A percentile compares a stretch with the other conserved stretches of the same genome.
Evolutionary conservation across 1,140 invertebrate species (phyloP).

Genomic region (Monochamus saltuarius): DNA sequence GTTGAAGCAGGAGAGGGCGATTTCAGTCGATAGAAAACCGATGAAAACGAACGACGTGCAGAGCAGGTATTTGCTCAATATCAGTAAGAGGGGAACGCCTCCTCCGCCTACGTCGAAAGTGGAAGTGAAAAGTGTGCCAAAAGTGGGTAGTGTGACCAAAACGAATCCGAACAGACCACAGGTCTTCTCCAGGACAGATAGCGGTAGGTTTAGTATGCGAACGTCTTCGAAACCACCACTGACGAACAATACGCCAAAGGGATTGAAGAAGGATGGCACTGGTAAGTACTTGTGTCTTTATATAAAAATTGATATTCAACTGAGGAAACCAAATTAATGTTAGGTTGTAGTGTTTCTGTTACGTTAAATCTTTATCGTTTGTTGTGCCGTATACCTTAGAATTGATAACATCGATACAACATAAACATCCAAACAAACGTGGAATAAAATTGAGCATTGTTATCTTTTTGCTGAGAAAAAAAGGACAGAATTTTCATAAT

Average conservation of each 20-base stretch:
- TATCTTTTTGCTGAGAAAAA: too few species aligned
- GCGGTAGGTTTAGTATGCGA: constrained; percentile 66
- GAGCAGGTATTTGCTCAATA: constrained; percentile 47
- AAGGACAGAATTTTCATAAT: too few species aligned
- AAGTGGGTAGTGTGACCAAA: constrained; percentile 33
- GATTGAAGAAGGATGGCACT: constrained; percentile 24
- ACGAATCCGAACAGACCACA: constrained; percentile 42
- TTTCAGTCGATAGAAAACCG: constrained; percentile 48
- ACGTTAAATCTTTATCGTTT: too few species aligned
- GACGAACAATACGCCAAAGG: constrained; percentile 37
- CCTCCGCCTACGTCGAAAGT: constrained; percentile 22
- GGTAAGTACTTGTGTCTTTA: background rate
- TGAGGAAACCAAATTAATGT: too few species aligned
- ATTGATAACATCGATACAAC: too few species aligned
- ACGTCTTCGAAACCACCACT: constrained; percentile 46
- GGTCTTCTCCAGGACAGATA: constrained; percentile 62
- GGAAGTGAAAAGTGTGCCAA: constrained; percentile 39
- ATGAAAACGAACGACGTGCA: constrained; percentile 46
- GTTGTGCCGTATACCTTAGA: too few species aligned
- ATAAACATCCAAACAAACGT: too few species aligned
- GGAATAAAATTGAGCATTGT: too few species aligned
- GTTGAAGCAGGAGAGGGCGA: constrained; percentile 40
- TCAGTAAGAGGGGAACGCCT: constrained; percentile 38
- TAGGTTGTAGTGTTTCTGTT: too few species aligned
- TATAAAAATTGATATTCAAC: too few species aligned